Base-by-base conservation (phyloP, 2,888 invertebrate species). In the Agrypnus murinus region DNA sequence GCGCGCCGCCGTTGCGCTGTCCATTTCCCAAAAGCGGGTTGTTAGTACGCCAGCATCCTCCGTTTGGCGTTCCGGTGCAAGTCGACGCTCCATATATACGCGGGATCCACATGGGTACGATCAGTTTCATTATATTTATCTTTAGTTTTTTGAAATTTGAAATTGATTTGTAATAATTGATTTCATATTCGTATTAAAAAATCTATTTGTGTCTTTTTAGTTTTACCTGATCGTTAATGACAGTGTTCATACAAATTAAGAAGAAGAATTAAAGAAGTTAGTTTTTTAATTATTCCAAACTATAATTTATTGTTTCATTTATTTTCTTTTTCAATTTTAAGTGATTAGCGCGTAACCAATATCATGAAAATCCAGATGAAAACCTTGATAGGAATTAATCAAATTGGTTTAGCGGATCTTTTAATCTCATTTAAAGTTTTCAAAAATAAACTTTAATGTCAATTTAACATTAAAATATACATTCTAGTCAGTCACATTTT, bases 1-100 rank as follows among this genome's bases (percentile, higher is more conserved):
- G 75, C 76, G 76, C 77, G 71, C 65, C 74, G 67, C 66, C 65
- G 64, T 68, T 77, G 77, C 76, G 76, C 73, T 75, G 68, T 67
- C 53, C 59, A 63, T 64, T 75, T 70, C 62, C 66, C 69, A 71
- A 66, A 65, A 50, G 53, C 48, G 53, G 69, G 34, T 50, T 69
- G 69, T 72, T 75, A 75, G 75, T 75, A 72, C 66, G 63, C 67
- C 68, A 73, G 74, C 76, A 73, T 68, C 74, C 70, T 68, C 72
- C 72, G 72, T 60, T 70, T 72, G 65, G 71, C 74, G 74, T 69
- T 62, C 19, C 70, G 67, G 74, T 74, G 76, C 71, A 71, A 65
- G 67, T 67, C 68, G 71, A 68, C 73, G 73, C 71, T 69, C 72
- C 71, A 75, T 70, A 72, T 69, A 72, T 46, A 63, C 57, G 58